Percentiles rank a stretch among this genome's conserved stretches.
These are phyloP conservation scores for Rhinolophus ferrumequinum DNA, from an alignment of 2,113 vertebrate species.

Conservation along the genomic window DNA sequence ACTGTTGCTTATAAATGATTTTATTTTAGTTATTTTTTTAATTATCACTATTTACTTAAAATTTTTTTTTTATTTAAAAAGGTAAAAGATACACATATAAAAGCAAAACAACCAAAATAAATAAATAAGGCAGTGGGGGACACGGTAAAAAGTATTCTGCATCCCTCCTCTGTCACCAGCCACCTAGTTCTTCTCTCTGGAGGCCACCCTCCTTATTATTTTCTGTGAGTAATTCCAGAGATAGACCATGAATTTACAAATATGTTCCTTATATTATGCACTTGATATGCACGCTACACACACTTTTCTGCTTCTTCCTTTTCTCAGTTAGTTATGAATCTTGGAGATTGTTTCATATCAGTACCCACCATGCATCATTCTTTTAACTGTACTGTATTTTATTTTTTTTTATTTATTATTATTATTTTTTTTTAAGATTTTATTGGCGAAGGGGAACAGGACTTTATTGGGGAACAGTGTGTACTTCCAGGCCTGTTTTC, in stretches of 20 bases:
- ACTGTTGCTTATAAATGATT: neutral
- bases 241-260: neutral
- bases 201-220: neutral
- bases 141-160: neutral
- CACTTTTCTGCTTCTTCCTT: neutral
- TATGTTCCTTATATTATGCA: neutral
- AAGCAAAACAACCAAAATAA: neutral
- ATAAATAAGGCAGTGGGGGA: no score
- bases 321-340: neutral
- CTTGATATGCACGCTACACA: neutral
- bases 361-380: neutral
- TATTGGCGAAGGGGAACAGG: no score
- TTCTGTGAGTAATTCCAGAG: neutral
- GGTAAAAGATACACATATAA: neutral
- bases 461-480: no score
- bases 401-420: no score
- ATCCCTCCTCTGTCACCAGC: neutral
- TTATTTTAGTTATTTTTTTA: conserved; percentile 33
- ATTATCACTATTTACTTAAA: neutral
- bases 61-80: conserved; percentile 38
- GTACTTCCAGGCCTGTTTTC: no score
- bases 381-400: neutral
- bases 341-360: neutral
- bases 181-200: neutral
- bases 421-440: no score